Percentiles rank a stretch among this genome's conserved stretches.
These are phyloP conservation scores for Chirona hameri DNA, from an alignment of 2,888 invertebrate species.

Conservation along the genomic window DNA sequence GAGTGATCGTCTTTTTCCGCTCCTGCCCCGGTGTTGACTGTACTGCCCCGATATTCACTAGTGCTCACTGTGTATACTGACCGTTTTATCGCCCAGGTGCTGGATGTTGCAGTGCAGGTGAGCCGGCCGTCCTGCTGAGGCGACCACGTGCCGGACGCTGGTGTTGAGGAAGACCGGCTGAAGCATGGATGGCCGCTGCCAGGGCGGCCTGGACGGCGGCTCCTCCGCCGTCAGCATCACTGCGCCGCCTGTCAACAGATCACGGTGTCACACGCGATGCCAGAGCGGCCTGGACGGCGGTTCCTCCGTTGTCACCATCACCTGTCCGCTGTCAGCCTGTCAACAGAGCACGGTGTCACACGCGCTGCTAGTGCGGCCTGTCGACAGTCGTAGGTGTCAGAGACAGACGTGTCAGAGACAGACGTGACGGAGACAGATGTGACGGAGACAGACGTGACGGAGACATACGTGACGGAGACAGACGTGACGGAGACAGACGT, in stretches of 20 bases:
- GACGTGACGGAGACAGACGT: no score
- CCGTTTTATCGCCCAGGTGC: neutral
- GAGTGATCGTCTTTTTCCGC: no score
- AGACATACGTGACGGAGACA: no score
- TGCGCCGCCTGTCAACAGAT: neutral
- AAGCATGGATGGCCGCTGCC: neutral
- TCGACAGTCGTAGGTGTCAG: no score
- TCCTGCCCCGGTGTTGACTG: no score
- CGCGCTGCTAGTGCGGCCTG: no score
- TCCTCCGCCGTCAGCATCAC: neutral
- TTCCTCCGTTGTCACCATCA: neutral
- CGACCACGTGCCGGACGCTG: neutral
- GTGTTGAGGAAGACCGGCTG: slow-evolving; percentile 8
- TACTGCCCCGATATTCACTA: no score
- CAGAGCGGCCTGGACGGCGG: neutral
- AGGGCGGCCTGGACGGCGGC: slow-evolving; percentile 9
- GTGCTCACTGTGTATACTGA: neutral
- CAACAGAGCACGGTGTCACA: no score
- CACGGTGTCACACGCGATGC: neutral
- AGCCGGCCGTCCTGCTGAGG: neutral
- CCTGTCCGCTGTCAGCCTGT: no score
- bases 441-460: no score
- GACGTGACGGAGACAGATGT: no score
- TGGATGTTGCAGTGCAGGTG: slow-evolving; percentile 3
- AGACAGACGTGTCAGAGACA: no score